Evolutionary conservation across 2,113 vertebrate species (phyloP), one percentile per base, ranked within the genome.

Genomic region (Gallinago media): DNA sequence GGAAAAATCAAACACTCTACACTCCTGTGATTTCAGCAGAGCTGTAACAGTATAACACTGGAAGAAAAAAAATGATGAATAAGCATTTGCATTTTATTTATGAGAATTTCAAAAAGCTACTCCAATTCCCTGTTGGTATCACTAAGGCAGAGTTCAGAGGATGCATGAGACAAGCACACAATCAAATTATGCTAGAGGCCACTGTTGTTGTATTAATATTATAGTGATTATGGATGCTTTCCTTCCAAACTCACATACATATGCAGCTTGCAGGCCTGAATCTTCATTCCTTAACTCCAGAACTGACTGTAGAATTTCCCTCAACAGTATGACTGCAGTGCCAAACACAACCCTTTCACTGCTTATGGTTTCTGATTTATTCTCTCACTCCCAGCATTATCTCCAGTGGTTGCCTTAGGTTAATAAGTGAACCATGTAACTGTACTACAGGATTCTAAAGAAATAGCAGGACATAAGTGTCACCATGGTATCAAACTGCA

Each of bases 401-500:
- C 15, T 61, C 8, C 65, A 92, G 54, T 61, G 44, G 15, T 52
- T 68, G 31, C 34, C 61, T 89, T 19, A 85, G 74, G 74, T 89
- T 94, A 95, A 44, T 54, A 65, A 75, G 47, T 44, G 49, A 85
- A 68, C 61, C 14, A 3, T n/a, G 18, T 34, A 89, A 16, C 29
- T 65, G 12, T 23, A 58, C 36, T 62, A 61, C 82, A 80, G 13
- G 19, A 73, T 90, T 92, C 72, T 88, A 90, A 90, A 88, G 79
- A 92, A 93, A 18, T 62, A 92, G 54, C 58, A 76, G 85, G 85
- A 91, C n/a, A 85, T 25, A 54, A 79, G 32, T 62, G 67, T 93
- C 91, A 90, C 78, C 71, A 92, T 74, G 63, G 54, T 49, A 88
- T 83, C 67, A 86, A 73, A 80, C n/a, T 38, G 31, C n/a, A 73